Evolutionary conservation across 2,888 invertebrate species (phyloP).

Genomic region (Drosophila prostipennis): DNA sequence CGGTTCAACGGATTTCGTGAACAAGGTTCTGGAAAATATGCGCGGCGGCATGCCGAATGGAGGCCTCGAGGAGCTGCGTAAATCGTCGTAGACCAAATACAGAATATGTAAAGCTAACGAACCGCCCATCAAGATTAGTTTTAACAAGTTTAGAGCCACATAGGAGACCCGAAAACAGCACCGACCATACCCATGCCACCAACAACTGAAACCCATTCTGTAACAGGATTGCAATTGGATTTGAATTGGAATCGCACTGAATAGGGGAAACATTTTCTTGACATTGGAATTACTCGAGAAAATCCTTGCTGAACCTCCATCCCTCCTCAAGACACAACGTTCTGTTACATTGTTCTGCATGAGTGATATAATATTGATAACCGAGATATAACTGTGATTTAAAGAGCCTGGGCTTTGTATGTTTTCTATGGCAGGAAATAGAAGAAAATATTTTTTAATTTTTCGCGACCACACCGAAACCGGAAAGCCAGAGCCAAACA

Average conservation of each 20-base stretch:
- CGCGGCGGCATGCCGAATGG: constrained; percentile 91
- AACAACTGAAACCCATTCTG: constrained; percentile 19
- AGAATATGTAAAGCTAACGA: constrained; percentile 47
- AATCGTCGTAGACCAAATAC: constrained; percentile 68
- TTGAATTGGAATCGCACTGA: constrained; percentile 2
- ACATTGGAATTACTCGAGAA: neutral
- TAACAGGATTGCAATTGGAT: constrained; percentile 27
- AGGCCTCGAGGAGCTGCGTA: constrained; percentile 90
- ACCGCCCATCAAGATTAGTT: constrained; percentile 69
- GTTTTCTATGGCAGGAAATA: constrained; percentile 43
- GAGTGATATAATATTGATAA: constrained; percentile 58
- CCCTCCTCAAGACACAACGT: constrained; percentile 41
- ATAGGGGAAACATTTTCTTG: constrained; percentile 10
- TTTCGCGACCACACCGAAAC: constrained; percentile 15
- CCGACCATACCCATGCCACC: constrained; percentile 1
- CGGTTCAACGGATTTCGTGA: constrained; percentile 96
- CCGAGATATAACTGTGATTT: constrained; percentile 54
- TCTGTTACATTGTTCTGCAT: constrained; percentile 55
- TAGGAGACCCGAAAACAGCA: constrained; percentile 18
- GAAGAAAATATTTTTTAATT: constrained; percentile 20
- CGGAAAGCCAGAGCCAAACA: constrained; percentile 22
- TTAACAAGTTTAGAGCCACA: constrained; percentile 44
- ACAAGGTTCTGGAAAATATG: constrained; percentile 94
- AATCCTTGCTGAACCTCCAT: constrained; percentile 1
- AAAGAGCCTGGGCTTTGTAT: constrained; percentile 48